A percentile compares a stretch with the other conserved stretches of the same genome.
phyloP scores from a whole-genome alignment of 2,888 invertebrate genomes.

The Strigamia maritima region DNA sequence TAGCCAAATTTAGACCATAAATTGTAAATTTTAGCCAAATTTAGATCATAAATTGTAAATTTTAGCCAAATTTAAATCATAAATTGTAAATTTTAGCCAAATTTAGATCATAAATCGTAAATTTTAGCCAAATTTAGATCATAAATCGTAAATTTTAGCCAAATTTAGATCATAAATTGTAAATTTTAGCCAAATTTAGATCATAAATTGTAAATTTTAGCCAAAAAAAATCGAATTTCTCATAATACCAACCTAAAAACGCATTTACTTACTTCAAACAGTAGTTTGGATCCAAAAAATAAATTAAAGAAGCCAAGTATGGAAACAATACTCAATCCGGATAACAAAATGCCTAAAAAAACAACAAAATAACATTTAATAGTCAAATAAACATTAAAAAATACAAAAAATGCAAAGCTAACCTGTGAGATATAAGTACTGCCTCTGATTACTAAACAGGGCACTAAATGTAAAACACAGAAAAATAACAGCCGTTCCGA shows the following conservation, averaged over 20 bases:
- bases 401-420: neutral
- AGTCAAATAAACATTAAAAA: neutral
- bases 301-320: neutral
- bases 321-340: neutral
- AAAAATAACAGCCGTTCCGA: conserved; percentile 82
- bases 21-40: no score
- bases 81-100: no score
- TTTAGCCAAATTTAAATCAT: no score
- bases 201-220: no score
- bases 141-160: no score
- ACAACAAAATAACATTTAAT: neutral
- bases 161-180: no score
- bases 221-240: neutral
- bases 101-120: no score
- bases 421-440: conserved; percentile 26
- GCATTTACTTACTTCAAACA: neutral
- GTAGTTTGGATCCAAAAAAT: neutral
- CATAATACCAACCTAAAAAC: neutral
- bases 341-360: neutral
- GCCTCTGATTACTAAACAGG: conserved; percentile 53
- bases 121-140: no score
- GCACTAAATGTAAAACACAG: conserved; percentile 86
- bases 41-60: no score
- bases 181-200: no score
- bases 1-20: no score